Base-by-base conservation (phyloP, 2,113 vertebrate species). In the Chlorodrepanis virens region DNA sequence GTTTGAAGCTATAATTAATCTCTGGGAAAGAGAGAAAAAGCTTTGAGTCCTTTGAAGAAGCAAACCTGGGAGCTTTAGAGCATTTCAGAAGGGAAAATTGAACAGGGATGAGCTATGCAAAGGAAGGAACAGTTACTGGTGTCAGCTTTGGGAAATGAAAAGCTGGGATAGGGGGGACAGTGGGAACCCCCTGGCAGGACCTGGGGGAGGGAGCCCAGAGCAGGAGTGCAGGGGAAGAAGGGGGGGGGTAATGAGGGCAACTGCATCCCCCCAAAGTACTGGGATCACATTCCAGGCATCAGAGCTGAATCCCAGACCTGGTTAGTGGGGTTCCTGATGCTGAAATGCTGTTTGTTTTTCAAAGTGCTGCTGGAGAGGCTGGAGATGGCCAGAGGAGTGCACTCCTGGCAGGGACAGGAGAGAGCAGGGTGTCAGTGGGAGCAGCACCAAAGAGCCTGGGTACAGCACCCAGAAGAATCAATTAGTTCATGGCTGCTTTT, bases 1-100 rank as follows among this genome's bases (percentile, higher is more conserved):
- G 52, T 91, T 83, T 86, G 95, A 75, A 71, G 78, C 47, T 80
- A 16, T 59, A 88, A 95, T 94, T 86, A 93, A 93, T 87, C 92
- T 91, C 65, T 19, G 60, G 69, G 85, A 83, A 74, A 74, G 75
- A 59, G 60, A 61, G 70, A 56, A 67, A 67, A 82, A 79, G 72
- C 64, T 79, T 59, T 40, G 10, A 33, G 28, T 35, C 63, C 70
- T 92, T 87, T 80, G 77, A 94, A 94, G 87, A 79, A 94, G 60
- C 54, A 88, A 91, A 90, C 45, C 82, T 47, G 2, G 14, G 74
- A 67, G 82, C 65, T 94, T 83, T 87, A 83, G 70, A 85, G 78
- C 47, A 13, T 72, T 88, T 90, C 83, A 71, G 84, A 87, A 54
- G 53, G 54, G 69, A 60, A 71, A 59, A 81, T 54, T 17, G 74